Evolutionary conservation across 1,140 invertebrate species (phyloP).

Genomic region (Hyposmocoma kahamanoa): DNA sequence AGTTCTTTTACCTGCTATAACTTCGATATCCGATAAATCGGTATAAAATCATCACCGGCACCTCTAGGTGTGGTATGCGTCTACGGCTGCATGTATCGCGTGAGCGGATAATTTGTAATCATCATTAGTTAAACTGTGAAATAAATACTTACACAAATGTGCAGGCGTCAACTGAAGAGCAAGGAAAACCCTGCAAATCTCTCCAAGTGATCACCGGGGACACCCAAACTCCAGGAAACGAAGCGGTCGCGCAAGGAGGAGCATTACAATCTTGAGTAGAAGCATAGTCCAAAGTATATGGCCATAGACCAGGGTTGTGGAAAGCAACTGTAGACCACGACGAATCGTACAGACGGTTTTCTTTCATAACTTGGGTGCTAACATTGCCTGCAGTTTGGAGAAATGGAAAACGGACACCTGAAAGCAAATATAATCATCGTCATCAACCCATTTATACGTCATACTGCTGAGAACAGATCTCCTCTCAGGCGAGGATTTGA

Average conservation of each 20-base stretch:
- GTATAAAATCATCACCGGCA: too few species aligned
- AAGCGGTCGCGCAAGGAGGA: conserved; percentile 66
- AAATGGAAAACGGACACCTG: conserved; percentile 72
- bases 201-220: conserved; percentile 72
- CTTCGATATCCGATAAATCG: too few species aligned
- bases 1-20: too few species aligned
- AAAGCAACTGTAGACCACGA: conserved; percentile 66
- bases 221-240: conserved; percentile 69
- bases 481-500: too few species aligned
- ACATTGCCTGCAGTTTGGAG: conserved; percentile 72
- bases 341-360: conserved; percentile 68
- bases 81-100: too few species aligned
- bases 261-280: conserved; percentile 70
- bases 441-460: too few species aligned
- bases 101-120: too few species aligned
- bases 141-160: conserved; percentile 44
- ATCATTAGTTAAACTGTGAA: too few species aligned
- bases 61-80: too few species aligned
- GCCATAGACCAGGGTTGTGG: conserved; percentile 68
- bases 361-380: conserved; percentile 43
- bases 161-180: conserved; percentile 77
- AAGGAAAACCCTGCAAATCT: conserved; percentile 54
- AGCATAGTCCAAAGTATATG: conserved; percentile 75
- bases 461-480: too few species aligned
- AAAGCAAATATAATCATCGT: too few species aligned